Conservation (phyloP, 2,113 vertebrate species). For the Tamias sibiricus region DNA sequence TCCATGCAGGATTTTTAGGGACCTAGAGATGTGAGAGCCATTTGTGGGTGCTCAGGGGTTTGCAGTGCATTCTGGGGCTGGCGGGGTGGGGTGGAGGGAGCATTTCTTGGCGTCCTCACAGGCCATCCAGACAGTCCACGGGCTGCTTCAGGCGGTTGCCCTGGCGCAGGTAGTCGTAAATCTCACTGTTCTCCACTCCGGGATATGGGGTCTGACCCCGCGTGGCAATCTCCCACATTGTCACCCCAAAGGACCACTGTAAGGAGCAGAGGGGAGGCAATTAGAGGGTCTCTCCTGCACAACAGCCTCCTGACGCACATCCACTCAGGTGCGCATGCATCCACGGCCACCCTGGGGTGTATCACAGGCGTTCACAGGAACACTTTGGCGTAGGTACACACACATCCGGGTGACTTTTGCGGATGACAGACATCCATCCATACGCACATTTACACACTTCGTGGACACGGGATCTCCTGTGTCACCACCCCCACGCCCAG, state of each 20-base stretch:
- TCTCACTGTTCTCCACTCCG: slow-evolving; percentile 96
- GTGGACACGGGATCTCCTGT: background rate
- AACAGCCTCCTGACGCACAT: background rate
- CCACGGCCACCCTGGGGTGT: no score
- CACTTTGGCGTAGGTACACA: background rate
- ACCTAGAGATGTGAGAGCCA: background rate
- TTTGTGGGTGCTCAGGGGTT: background rate
- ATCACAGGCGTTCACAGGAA: background rate
- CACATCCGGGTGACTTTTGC: background rate
- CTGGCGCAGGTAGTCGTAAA: slow-evolving; percentile 95
- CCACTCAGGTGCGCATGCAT: background rate
- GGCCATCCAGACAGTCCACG: slow-evolving; percentile 93
- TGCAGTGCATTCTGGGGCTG: background rate
- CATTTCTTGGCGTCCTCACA: slow-evolving; percentile 86
- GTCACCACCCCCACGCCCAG: background rate
- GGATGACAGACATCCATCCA: background rate
- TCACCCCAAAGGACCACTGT: slow-evolving; percentile 97
- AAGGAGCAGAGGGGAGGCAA: background rate
- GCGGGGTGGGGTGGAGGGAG: background rate
- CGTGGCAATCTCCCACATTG: slow-evolving; percentile 97
- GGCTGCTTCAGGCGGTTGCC: slow-evolving; percentile 96
- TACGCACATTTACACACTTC: background rate
- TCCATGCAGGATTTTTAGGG: background rate
- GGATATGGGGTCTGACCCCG: slow-evolving; percentile 96
- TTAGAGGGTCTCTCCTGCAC: background rate